Percentiles rank a stretch among this genome's conserved stretches.
Conservation (phyloP, 1,140 invertebrate species). For the Zelostemma sp. region DNA sequence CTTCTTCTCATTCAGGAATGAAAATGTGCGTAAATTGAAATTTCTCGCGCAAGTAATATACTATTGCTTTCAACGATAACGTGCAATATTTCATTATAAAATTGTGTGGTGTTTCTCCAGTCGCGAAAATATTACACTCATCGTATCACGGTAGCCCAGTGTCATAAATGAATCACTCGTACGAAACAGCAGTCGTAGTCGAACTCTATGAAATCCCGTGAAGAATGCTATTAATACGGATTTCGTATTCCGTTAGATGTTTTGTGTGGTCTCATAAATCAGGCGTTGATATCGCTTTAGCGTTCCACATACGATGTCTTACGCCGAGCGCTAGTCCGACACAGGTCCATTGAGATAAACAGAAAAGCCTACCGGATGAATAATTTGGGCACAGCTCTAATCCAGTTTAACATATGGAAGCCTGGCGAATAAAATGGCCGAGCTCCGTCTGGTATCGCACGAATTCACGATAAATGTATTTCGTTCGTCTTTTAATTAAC, state of each 20-base stretch:
- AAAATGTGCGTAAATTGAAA: too few relatives aligned
- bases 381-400: slow-evolving; percentile 44
- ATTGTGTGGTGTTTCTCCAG: too few relatives aligned
- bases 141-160: background rate
- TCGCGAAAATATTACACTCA: too few relatives aligned
- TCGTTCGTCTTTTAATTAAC: too few relatives aligned
- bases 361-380: slow-evolving; percentile 39
- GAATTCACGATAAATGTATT: too few relatives aligned
- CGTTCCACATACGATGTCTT: slow-evolving; percentile 2
- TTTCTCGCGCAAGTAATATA: too few relatives aligned
- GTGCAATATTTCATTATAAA: too few relatives aligned
- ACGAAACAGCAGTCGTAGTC: background rate
- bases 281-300: slow-evolving; percentile 26
- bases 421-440: too few relatives aligned
- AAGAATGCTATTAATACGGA: slow-evolving; percentile 49
- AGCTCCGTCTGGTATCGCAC: too few relatives aligned
- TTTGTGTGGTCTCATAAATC: slow-evolving; percentile 47
- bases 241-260: slow-evolving; percentile 47
- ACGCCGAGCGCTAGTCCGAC: background rate
- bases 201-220: slow-evolving; percentile 15
- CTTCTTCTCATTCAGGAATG: too few relatives aligned
- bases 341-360: slow-evolving; percentile 27
- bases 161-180: background rate
- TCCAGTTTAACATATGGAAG: slow-evolving; percentile 40
- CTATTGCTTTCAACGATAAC: too few relatives aligned